These are phyloP conservation scores for Verasper variegatus DNA, from an alignment of 2,113 vertebrate genomes.

Conservation along the genomic window DNA sequence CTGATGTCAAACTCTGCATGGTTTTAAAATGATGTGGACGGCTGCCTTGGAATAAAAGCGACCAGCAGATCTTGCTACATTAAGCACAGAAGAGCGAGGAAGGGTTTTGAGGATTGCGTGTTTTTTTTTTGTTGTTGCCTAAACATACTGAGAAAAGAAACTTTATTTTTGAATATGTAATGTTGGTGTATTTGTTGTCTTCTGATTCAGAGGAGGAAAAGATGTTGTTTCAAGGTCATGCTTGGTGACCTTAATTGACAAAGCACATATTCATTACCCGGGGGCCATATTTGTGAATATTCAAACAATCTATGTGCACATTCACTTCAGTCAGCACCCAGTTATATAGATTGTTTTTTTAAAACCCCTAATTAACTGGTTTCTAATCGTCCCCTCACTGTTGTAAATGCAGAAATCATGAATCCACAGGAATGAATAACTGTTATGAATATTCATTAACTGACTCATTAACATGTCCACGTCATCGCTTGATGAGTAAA, in stretches of 20 bases:
- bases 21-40: conserved; percentile 65
- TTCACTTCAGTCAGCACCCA: conserved; percentile 22
- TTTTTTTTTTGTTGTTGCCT: conserved; percentile 73
- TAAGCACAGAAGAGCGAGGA: conserved; percentile 75
- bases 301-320: conserved; percentile 36
- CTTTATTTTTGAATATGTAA: conserved; percentile 80
- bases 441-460: conserved; percentile 70
- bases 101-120: conserved; percentile 28
- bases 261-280: conserved; percentile 71
- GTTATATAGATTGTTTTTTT: conserved; percentile 53
- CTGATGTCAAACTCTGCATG: conserved; percentile 80
- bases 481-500: conserved; percentile 65
- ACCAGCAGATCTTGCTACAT: conserved; percentile 72
- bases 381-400: conserved; percentile 34
- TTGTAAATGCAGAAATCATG: conserved; percentile 68
- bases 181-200: conserved; percentile 70
- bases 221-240: conserved; percentile 58
- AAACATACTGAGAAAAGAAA: conserved; percentile 68
- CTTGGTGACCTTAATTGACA: conserved; percentile 61
- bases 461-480: conserved; percentile 65
- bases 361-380: conserved; percentile 36
- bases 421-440: conserved; percentile 58
- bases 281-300: conserved; percentile 73
- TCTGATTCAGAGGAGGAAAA: conserved; percentile 56
- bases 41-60: conserved; percentile 50